A percentile compares a stretch with the other conserved stretches of the same genome.
phyloP scores from a whole-genome alignment of 2,797 vertebrate genomes.

The Phalloptychus januarius region DNA sequence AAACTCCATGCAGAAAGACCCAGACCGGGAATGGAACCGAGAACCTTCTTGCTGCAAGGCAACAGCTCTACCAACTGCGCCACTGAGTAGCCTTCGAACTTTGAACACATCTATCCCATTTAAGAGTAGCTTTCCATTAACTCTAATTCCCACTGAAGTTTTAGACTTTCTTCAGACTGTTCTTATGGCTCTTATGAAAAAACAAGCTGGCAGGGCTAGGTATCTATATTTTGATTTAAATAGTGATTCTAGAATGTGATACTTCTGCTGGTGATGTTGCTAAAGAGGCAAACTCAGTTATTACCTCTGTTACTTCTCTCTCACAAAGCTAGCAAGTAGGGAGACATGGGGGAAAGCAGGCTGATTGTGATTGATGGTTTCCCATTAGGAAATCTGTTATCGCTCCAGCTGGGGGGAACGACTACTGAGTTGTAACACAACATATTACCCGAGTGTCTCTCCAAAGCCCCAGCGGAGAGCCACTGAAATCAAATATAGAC shows the following conservation, averaged over 20 bases:
- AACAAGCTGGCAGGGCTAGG: slow-evolving; percentile 85
- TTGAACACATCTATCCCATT: too few species aligned
- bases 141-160: too few species aligned
- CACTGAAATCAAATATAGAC: slow-evolving; percentile 95
- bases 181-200: slow-evolving; percentile 55
- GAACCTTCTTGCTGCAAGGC: too few species aligned
- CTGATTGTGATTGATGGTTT: slow-evolving; percentile 98
- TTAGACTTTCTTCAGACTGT: neutral
- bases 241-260: slow-evolving; percentile 79
- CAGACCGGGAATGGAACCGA: too few species aligned
- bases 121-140: too few species aligned
- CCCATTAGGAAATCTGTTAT: slow-evolving; percentile 87
- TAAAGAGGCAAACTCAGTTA: slow-evolving; percentile 88
- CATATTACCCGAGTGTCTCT: slow-evolving; percentile 88
- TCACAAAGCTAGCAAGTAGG: slow-evolving; percentile 71
- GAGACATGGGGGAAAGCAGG: slow-evolving; percentile 88
- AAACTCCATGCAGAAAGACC: too few species aligned
- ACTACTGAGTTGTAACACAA: slow-evolving; percentile 97
- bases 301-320: slow-evolving; percentile 79
- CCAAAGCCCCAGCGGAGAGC: slow-evolving; percentile 67
- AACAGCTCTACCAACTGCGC: too few species aligned
- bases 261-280: slow-evolving; percentile 32
- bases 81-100: too few species aligned
- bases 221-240: slow-evolving; percentile 78
- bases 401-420: slow-evolving; percentile 80